Evolutionary conservation across 2,797 vertebrate species (phyloP), one percentile per base, ranked within the genome.

Genomic region (Neosalanx taihuensis): DNA sequence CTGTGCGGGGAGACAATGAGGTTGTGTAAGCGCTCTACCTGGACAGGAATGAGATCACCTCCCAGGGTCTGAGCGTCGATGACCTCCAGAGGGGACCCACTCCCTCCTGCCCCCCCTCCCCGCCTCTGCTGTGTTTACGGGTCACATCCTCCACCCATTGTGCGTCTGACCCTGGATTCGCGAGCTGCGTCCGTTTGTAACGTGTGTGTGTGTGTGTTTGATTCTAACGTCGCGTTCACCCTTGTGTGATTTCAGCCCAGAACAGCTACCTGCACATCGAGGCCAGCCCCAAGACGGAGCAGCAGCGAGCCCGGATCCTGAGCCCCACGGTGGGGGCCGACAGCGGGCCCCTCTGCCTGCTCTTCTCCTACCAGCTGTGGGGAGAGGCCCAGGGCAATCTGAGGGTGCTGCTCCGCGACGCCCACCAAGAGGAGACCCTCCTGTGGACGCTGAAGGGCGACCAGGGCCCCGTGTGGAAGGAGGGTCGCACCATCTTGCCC

Each of bases 401-500:
- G 41, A 92, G 90, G 76, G 93, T 99, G 60, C 79, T 93, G 67
- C 87, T 95, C 60, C 90, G 93, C 35, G 95, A 96, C 79, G 89
- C 90, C 64, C 91, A 90, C 78, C 93, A 92, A 46, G 93, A 97
- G 71, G 95, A 94, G 83, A 95, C 95, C 13, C 88, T 93, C 0
- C 89, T 98, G 70, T 99, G 97, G 97, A 91, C 93, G 35, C 91
- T 98, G 71, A 85, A 85, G 0, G 96, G 95, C 53, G 95, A 96
- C 78, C 96, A 97, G 86, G 95, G 94, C 1, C 86, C 90, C 2
- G 87, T 94, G 67, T 99, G 97, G 97, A 95, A 90, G 79, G 96
- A 98, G 82, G 97, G 97, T 0, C 92, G 95, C 26, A 95, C 97
- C 85, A 94, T 97, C 83, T 85, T 99, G 78, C 95, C 96, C 0